These are phyloP conservation scores for Peromyscus eremicus DNA, from an alignment of 2,797 vertebrate species.

Conservation along the genomic window DNA sequence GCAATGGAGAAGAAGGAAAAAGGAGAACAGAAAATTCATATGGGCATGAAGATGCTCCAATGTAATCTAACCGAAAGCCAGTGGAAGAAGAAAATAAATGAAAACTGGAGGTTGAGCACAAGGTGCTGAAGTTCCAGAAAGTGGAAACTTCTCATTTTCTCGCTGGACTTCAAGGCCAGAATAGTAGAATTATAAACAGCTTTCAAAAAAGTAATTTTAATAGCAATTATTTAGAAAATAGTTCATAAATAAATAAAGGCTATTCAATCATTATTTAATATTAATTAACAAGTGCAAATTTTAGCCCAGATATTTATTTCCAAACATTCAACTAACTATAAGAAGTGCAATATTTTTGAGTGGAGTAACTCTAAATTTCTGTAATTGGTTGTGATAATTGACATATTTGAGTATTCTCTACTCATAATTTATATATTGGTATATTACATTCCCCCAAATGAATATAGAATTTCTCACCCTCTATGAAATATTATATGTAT, in stretches of 20 bases:
- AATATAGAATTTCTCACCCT: background rate
- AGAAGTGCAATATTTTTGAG: background rate
- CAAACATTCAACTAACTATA: background rate
- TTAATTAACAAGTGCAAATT: background rate
- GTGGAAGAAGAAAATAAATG: background rate
- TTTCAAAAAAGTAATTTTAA: background rate
- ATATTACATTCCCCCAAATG: no score
- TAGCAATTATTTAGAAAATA: background rate
- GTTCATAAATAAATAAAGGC: background rate
- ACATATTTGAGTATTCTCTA: background rate
- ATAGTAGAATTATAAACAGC: background rate
- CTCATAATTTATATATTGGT: background rate
- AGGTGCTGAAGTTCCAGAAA: background rate
- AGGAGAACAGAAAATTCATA: background rate
- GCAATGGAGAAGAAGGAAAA: background rate
- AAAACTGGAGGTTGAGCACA: background rate
- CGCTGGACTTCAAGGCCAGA: background rate
- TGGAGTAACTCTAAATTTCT: background rate
- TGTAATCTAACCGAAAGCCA: background rate
- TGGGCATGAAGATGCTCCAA: background rate
- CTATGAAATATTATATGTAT: background rate
- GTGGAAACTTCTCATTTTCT: background rate
- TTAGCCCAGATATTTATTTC: background rate
- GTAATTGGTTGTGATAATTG: background rate
- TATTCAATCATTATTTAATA: background rate